Conservation (phyloP, 53 echinoderm and acorn worm genomes). For the Pentamera pediparva region DNA sequence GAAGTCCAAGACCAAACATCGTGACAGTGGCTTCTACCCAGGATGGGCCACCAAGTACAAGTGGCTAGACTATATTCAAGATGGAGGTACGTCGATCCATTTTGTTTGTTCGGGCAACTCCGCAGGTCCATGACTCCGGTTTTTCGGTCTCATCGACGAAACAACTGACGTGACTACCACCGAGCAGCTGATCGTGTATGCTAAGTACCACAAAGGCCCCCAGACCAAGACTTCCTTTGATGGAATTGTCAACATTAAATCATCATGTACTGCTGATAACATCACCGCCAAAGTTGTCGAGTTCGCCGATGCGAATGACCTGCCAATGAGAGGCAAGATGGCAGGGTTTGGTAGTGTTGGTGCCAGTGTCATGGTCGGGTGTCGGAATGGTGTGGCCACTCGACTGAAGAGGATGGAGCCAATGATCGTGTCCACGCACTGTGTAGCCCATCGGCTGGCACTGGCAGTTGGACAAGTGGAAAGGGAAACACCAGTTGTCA, state of each 20-base stretch:
- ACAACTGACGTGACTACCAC: neutral
- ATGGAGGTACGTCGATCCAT: too few species aligned
- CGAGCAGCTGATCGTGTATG: conserved; percentile 12
- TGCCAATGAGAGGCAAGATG: neutral
- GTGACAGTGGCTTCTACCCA: too few species aligned
- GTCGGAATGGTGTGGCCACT: too few species aligned
- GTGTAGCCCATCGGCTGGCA: too few species aligned
- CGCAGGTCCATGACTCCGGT: neutral
- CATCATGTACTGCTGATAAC: neutral
- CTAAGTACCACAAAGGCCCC: neutral
- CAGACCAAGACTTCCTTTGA: neutral
- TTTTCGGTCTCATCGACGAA: conserved; percentile 19
- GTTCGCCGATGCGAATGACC: neutral
- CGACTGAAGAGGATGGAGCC: too few species aligned
- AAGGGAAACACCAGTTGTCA: neutral
- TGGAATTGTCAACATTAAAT: neutral
- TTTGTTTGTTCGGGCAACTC: too few species aligned
- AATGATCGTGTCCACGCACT: too few species aligned
- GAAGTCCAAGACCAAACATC: too few species aligned
- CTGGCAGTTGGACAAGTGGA: conserved; percentile 4
- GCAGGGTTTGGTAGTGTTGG: too few species aligned
- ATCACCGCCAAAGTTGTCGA: neutral
- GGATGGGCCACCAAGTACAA: too few species aligned
- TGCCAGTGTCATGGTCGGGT: too few species aligned
- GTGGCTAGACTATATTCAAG: too few species aligned